phyloP scores from a whole-genome alignment of 1,140 invertebrate genomes.

The Saccostrea cuccullata region DNA sequence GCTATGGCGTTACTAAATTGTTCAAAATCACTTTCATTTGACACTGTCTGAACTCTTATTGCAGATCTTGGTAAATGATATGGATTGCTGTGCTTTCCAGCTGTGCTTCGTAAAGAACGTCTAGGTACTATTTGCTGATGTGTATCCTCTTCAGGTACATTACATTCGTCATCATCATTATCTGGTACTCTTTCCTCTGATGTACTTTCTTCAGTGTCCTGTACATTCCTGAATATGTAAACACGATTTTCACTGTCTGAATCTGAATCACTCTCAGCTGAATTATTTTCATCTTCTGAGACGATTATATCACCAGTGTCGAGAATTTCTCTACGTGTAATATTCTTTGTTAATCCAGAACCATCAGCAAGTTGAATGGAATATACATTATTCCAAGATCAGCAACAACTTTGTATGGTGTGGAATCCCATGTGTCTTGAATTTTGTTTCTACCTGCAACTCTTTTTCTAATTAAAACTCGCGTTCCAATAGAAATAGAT shows the following conservation, averaged over 20 bases:
- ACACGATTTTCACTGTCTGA: not conserved
- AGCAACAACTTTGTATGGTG: constrained; percentile 13
- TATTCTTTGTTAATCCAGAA: not conserved
- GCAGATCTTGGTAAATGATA: constrained; percentile 36
- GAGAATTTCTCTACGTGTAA: not conserved
- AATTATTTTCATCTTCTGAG: not conserved
- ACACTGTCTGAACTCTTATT: too few relatives aligned
- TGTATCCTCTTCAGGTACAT: too few relatives aligned
- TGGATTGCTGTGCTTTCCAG: constrained; percentile 39
- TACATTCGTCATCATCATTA: not conserved
- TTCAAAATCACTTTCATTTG: too few relatives aligned
- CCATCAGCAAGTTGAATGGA: constrained; percentile 2
- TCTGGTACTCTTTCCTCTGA: not conserved
- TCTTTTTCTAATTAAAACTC: constrained; percentile 35
- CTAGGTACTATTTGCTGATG: not conserved
- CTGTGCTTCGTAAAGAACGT: constrained; percentile 8
- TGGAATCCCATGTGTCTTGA: constrained; percentile 20
- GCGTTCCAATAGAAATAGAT: constrained; percentile 8
- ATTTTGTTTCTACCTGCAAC: not conserved
- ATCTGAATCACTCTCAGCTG: not conserved
- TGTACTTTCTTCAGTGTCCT: not conserved
- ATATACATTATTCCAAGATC: not conserved
- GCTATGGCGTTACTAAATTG: too few relatives aligned
- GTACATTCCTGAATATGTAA: not conserved
- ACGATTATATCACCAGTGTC: too few relatives aligned